Evolutionary conservation across 2,888 invertebrate species (phyloP), one percentile per base, ranked within the genome.

Genomic region (Platycheirus albimanus): DNA sequence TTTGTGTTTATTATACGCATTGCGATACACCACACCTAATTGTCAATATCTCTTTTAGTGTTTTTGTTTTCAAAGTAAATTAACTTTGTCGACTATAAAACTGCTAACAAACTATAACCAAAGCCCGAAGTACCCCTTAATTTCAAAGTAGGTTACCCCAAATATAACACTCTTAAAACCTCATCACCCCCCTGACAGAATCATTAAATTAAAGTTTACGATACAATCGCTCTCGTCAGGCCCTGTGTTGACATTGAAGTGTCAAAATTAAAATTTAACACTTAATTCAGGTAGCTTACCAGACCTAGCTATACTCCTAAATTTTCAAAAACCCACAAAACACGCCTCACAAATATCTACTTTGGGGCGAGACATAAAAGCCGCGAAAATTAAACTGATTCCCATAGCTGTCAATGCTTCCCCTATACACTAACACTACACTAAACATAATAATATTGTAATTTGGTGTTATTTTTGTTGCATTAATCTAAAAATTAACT

Each of bases 221-320:
- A 83, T 58, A 58, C 36, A 24, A 61, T 54, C 33, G 17, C 5
- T 20, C 36, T 20, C n/a, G 13, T 13, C 6, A 4, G n/a, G 6
- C 28, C 1, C 17, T 17, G 1, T 49, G 33, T 41, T 56, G 64
- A 30, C 51, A 67, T 56, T 83, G 47, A 66, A 67, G 77, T 43
- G 54, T 67, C 52, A 71, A 83, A 74, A 83, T 83, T 78, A 83
- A 83, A 74, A 78, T 83, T 83, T 83, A 70, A 83, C 72, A 69
- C 78, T 51, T 69, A 69, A 72, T 83, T 72, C 69, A 43, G 36
- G n/a, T n/a, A n/a, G n/a, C 24, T 6, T 24, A 24, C 24, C 24
- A 24, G 6, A 3, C 6, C 6, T 24, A n/a, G n/a, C n/a, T n/a
- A n/a, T n/a, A n/a, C n/a, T 24, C 3, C 24, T 6, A 24, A 24